A percentile compares a stretch with the other conserved stretches of the same genome.
These are phyloP conservation scores for Trachelus tabidus DNA, from an alignment of 2,888 invertebrate genomes.

Conservation along the genomic window DNA sequence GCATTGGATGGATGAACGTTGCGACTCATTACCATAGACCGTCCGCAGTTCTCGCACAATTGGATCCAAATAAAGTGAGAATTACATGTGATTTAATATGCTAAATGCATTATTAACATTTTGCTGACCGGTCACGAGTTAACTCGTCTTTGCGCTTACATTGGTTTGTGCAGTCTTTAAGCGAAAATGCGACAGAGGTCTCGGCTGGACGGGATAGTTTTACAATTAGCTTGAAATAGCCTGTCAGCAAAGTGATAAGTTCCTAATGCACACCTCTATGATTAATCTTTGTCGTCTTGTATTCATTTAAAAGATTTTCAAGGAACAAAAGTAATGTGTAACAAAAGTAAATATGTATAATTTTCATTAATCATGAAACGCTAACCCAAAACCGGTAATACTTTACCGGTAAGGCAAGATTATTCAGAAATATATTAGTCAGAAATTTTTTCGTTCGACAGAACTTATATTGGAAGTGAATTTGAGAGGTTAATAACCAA, in stretches of 20 bases:
- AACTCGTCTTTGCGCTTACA: no score
- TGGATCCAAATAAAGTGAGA: slow-evolving; percentile 37
- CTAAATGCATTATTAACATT: background rate
- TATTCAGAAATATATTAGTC: background rate
- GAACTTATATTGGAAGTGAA: background rate
- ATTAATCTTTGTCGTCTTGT: background rate
- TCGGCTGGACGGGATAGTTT: no score
- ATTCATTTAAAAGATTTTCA: background rate
- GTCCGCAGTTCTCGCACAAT: slow-evolving; percentile 38
- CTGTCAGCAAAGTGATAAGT: no score
- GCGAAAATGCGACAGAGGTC: no score
- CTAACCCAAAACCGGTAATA: background rate
- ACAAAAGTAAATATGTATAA: no score
- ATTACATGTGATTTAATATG: background rate
- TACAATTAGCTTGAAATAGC: no score
- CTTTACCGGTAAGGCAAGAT: background rate
- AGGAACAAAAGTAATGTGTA: background rate
- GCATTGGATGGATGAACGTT: slow-evolving; percentile 69
- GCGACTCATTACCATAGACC: slow-evolving; percentile 40
- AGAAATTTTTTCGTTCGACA: background rate
- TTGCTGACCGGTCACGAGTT: background rate
- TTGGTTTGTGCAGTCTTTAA: no score
- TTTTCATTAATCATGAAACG: background rate
- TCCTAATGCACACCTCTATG: background rate
- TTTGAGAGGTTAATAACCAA: background rate